Base-by-base conservation (phyloP, 1,140 invertebrate genomes). In the Tetranychus urticae region DNA sequence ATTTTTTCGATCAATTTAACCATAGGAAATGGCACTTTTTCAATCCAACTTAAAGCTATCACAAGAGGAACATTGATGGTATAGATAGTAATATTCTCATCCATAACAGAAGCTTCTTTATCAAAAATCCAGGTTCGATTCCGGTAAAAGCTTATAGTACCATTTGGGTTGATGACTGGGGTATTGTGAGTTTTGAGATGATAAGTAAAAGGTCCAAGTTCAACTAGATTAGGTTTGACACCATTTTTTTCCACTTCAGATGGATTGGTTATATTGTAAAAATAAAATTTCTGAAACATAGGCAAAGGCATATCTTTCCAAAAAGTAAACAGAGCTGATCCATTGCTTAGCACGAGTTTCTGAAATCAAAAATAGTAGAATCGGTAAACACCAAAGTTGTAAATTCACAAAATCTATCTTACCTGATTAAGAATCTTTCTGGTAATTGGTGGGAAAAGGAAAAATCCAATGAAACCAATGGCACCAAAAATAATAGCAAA, bases 231-330 rank as follows among this genome's bases (percentile, higher is more conserved):
- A 1, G 88, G 87, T 70, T 88, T 89, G 14, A 61, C 70, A 59
- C 63, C 63, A 2, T 13, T 2, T 31, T 33, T 12, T 55, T 65
- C 52, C 8, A 64, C 34, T 46, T 89, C 85, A 62, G 88, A 82
- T 1, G 84, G 82, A 71, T 93, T 93, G 31, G 85, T 86, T 7
- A 92, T 83, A 72, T 92, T 90, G 75, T 87, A 91, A n/a, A 91
- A 69, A 63, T 72, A 77, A 47, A 78, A 70, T 59, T 73, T 72
- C 59, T 76, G 71, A 63, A 74, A 76, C 46, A 76, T 72, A 3
- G 76, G 74, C 5, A 76, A 63, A 1, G 74, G 72, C 0, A 75
- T 67, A 46, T 70, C 68, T 42, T 68, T 63, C 74, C 75, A 77
- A 13, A 68, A 52, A 35, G 57, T 23, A 34, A 23, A 62, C 2